Conservation (phyloP, 2,113 vertebrate species). For the Apaloderma vittatum region DNA sequence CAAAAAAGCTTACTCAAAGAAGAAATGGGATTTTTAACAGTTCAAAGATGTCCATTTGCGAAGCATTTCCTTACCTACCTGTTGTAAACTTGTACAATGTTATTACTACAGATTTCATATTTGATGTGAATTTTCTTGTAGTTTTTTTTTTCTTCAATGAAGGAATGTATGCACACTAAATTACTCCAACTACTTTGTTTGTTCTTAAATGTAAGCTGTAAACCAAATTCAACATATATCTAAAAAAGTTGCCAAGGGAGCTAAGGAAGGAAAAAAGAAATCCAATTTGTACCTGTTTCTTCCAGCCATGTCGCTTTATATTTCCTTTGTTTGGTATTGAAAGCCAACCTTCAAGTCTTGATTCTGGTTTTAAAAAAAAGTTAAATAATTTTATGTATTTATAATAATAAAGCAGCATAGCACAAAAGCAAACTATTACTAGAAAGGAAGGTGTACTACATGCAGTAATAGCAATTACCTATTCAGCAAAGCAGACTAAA, state of each 20-base stretch:
- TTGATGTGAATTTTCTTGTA: not conserved
- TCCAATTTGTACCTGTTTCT: constrained; percentile 89
- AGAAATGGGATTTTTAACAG: not conserved
- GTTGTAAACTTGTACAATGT: not conserved
- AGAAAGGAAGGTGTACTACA: constrained; percentile 58
- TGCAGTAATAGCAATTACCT: constrained; percentile 75
- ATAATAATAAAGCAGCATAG: constrained; percentile 6
- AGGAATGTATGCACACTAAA: not conserved
- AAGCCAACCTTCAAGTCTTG: constrained; percentile 98
- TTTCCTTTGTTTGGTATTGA: constrained; percentile 96
- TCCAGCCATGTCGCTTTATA: constrained; percentile 98
- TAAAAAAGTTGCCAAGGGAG: not conserved
- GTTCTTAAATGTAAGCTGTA: not conserved
- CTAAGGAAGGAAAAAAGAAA: not conserved
- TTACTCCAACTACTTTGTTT: not conserved
- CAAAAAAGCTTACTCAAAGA: not conserved
- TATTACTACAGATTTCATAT: not conserved
- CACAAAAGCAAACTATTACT: not conserved
- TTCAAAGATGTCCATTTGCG: not conserved
- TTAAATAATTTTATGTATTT: not conserved
- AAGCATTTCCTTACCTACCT: not conserved
- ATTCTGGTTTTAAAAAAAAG: constrained; percentile 82
- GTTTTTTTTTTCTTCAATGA: not conserved
- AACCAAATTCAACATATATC: not conserved
- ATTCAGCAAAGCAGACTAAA: constrained; percentile 46